Evolutionary conservation across 2,113 vertebrate genomes (phyloP).

Genomic region (Antennarius striatus): DNA sequence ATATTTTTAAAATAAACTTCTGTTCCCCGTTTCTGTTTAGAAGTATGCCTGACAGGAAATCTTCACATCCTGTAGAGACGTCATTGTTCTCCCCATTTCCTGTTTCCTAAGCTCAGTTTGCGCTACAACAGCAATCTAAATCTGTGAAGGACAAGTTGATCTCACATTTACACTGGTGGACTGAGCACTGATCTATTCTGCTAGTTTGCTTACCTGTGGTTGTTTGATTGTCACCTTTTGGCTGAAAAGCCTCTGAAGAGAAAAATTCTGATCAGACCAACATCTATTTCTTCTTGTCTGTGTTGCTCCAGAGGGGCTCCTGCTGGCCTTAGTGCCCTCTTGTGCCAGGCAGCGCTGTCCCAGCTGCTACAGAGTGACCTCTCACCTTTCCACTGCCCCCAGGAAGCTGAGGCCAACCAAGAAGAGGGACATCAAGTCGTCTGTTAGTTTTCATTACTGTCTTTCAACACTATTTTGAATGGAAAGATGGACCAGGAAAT

Average conservation of each 20-base stretch:
- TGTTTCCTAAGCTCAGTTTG: conserved; percentile 35
- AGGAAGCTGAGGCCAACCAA: conserved; percentile 39
- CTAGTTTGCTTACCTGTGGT: neutral
- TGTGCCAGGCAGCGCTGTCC: conserved; percentile 79
- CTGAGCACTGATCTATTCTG: neutral
- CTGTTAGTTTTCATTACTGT: conserved; percentile 71
- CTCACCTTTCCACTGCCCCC: conserved; percentile 74
- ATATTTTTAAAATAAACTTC: neutral
- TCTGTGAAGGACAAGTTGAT: conserved; percentile 2
- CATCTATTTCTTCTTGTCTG: neutral
- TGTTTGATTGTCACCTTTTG: no score
- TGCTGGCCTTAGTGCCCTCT: conserved; percentile 67
- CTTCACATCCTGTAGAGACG: conserved; percentile 60
- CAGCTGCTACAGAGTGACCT: conserved; percentile 81
- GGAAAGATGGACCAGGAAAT: no score
- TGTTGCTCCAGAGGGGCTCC: conserved; percentile 75
- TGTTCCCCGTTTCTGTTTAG: neutral
- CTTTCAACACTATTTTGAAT: neutral
- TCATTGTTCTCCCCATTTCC: conserved; percentile 69
- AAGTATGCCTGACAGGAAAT: conserved; percentile 27
- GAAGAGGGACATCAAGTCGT: conserved; percentile 60
- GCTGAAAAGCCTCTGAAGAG: no score
- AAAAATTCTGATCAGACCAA: no score
- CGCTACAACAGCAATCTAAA: neutral
- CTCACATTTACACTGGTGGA: neutral